These are phyloP conservation scores for Varecia variegata DNA, from an alignment of 2,797 vertebrate species.

Conservation along the genomic window DNA sequence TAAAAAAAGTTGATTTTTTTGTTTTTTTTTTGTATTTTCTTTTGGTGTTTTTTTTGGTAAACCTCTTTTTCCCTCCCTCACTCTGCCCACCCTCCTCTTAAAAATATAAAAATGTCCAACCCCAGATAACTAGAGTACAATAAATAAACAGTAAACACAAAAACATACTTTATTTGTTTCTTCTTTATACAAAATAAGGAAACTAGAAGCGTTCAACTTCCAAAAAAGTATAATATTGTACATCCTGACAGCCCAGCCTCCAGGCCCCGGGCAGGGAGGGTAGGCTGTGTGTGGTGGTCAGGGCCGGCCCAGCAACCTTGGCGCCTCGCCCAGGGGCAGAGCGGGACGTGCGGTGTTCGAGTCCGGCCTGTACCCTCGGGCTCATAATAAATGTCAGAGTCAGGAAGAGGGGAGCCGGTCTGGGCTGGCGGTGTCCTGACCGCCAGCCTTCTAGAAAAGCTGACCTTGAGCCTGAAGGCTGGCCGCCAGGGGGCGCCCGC, in stretches of 20 bases:
- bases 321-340: not conserved
- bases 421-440: rapidly evolving
- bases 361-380: slow-evolving; percentile 15
- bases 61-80: slow-evolving; percentile 65
- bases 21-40: not conserved
- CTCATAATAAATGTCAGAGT: not conserved
- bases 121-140: slow-evolving; percentile 84
- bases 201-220: slow-evolving; percentile 86
- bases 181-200: slow-evolving; percentile 89
- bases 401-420: not conserved
- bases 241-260: slow-evolving; percentile 80
- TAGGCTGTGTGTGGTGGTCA: not conserved
- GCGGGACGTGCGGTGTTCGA: slow-evolving; percentile 1
- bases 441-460: not conserved
- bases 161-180: slow-evolving; percentile 89
- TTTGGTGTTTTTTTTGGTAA: slow-evolving; percentile 67
- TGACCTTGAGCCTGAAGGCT: slow-evolving; percentile 23
- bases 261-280: slow-evolving; percentile 42
- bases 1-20: slow-evolving; percentile 68
- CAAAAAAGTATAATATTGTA: slow-evolving; percentile 86
- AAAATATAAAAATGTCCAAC: slow-evolving; percentile 81
- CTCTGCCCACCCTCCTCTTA: slow-evolving; percentile 71
- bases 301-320: slow-evolving; percentile 32
- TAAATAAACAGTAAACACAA: slow-evolving; percentile 90
- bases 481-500: slow-evolving; percentile 72